A percentile compares a stretch with the other conserved stretches of the same genome.
Conservation (phyloP, 2,797 vertebrate species). For the Luscinia megarhynchos region DNA sequence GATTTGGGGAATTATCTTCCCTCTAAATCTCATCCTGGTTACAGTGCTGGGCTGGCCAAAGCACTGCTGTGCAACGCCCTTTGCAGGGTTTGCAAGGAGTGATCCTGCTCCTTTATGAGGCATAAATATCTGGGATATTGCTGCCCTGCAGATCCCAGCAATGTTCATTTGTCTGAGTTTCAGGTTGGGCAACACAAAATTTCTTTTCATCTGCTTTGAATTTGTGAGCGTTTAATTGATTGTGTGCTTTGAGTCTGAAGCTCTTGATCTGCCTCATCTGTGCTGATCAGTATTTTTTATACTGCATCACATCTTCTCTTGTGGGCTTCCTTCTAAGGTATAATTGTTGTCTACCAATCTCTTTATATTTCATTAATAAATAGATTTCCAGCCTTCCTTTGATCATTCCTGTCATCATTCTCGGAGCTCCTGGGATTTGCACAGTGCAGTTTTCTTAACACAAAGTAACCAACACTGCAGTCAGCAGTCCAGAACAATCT, state of each 20-base stretch:
- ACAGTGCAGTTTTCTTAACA: constrained; percentile 26
- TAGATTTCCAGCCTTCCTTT: constrained; percentile 53
- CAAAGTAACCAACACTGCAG: neutral
- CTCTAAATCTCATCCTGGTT: neutral
- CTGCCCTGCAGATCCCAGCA: neutral
- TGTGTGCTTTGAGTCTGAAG: constrained; percentile 62
- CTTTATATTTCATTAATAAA: constrained; percentile 64
- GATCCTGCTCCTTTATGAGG: neutral
- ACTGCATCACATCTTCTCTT: constrained; percentile 50
- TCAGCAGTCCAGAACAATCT: constrained; percentile 50
- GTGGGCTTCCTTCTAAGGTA: constrained; percentile 26
- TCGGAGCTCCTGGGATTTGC: constrained; percentile 1
- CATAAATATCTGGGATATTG: neutral
- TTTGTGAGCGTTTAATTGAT: constrained; percentile 38
- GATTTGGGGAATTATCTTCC: neutral
- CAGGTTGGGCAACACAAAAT: neutral
- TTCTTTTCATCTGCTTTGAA: constrained; percentile 43
- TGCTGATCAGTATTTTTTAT: constrained; percentile 53
- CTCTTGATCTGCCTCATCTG: constrained; percentile 56
- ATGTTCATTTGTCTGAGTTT: constrained; percentile 4
- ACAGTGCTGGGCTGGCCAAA: neutral
- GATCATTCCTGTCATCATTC: constrained; percentile 37
- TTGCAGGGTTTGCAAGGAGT: neutral
- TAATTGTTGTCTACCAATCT: constrained; percentile 52
- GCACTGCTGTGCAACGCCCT: neutral